Percentiles rank a stretch among this genome's conserved stretches.
Conservation (phyloP, 2,113 vertebrate genomes). For the Mellivora capensis region DNA sequence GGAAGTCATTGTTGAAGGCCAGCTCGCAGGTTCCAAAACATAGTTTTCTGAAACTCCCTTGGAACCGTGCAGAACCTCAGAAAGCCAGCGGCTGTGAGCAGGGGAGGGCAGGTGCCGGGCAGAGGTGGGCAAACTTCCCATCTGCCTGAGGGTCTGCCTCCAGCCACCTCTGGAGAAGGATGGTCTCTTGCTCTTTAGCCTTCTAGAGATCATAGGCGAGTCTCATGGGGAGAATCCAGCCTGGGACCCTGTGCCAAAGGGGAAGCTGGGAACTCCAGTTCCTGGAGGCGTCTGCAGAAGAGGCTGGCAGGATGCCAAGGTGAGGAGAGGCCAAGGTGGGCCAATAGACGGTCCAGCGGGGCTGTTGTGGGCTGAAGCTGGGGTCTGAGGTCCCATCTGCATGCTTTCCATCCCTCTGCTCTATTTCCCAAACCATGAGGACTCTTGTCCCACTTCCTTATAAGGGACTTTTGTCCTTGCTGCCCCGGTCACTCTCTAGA, state of each 20-base stretch:
- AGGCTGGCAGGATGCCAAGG: not conserved
- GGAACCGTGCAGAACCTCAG: not conserved
- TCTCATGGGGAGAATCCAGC: not conserved
- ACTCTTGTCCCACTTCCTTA: not conserved
- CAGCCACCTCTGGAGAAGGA: not conserved
- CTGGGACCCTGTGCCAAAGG: not conserved
- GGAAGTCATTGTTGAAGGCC: not conserved
- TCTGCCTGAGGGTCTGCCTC: not conserved
- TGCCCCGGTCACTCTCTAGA: not conserved
- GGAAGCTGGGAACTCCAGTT: not conserved
- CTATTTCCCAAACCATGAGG: accelerated
- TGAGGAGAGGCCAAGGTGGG: not conserved
- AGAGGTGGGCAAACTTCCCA: not conserved
- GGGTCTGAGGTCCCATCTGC: not conserved
- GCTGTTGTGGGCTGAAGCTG: not conserved
- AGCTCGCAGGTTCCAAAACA: not conserved
- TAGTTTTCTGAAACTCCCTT: not conserved
- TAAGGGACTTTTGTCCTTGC: not conserved
- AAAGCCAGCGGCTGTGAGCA: not conserved
- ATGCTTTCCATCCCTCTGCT: not conserved
- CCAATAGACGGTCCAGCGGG: accelerated
- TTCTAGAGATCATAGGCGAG: not conserved
- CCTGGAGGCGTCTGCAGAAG: not conserved
- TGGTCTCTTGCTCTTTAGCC: not conserved
- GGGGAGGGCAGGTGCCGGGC: not conserved